Evolutionary conservation across 64 coral and sea anemone species (phyloP).

Genomic region (Cladopsammia gracilis): DNA sequence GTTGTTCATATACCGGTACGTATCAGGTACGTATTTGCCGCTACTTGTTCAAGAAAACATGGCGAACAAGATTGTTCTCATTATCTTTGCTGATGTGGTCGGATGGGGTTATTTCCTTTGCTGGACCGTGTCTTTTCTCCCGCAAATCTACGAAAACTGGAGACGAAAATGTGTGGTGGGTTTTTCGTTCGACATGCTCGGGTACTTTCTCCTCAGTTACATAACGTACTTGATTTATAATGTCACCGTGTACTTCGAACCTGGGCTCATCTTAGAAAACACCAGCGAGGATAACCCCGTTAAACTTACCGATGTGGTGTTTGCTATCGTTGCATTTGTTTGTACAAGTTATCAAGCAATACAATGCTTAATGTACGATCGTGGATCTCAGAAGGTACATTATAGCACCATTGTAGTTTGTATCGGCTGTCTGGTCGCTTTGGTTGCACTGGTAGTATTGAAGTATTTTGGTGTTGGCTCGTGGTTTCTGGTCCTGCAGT

Average conservation of each 20-base stretch:
- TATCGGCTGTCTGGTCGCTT: constrained; percentile 34
- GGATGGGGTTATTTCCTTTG: constrained; percentile 92
- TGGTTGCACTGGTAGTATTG: constrained; percentile 27
- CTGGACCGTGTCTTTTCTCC: constrained; percentile 88
- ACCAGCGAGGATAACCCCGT: constrained; percentile 75
- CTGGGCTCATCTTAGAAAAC: constrained; percentile 52
- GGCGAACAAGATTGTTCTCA: constrained; percentile 37
- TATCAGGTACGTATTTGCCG: not conserved
- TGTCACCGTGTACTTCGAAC: constrained; percentile 70
- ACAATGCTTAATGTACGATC: constrained; percentile 81
- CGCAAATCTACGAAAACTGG: constrained; percentile 95
- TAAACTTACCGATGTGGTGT: constrained; percentile 83
- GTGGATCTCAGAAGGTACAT: constrained; percentile 81
- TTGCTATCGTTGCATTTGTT: constrained; percentile 70
- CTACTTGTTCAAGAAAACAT: constrained; percentile 14
- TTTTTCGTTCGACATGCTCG: constrained; percentile 89
- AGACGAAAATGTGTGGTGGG: constrained; percentile 84
- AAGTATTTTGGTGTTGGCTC: constrained; percentile 49
- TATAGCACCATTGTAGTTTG: constrained; percentile 46
- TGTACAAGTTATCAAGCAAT: constrained; percentile 63
- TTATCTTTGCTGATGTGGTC: constrained; percentile 66
- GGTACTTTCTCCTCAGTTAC: constrained; percentile 85
- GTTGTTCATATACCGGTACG: not conserved
- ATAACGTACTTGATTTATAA: constrained; percentile 87
- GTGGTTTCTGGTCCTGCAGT: constrained; percentile 72